A percentile compares a stretch with the other conserved stretches of the same genome.
phyloP scores from a whole-genome alignment of 2,888 invertebrate species.

The Kuschelorhynchus macadamiae region DNA sequence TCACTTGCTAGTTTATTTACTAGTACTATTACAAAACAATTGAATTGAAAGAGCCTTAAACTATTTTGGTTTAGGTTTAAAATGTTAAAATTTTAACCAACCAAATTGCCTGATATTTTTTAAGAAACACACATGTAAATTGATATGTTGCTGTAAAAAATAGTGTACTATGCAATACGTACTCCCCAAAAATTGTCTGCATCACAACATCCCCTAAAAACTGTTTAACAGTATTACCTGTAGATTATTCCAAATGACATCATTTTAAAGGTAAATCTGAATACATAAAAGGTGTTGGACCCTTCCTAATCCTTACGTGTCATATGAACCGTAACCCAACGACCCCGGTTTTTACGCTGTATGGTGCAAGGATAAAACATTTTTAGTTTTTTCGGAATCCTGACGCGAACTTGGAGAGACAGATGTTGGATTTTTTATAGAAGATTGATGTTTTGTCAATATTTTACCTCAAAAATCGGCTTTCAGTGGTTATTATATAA shows the following conservation, averaged over 20 bases:
- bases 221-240: constrained; percentile 35
- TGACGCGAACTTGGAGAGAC: neutral
- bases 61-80: too few species aligned
- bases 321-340: constrained; percentile 16
- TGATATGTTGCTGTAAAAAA: too few species aligned
- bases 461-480: too few species aligned
- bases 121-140: too few species aligned
- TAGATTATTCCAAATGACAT: constrained; percentile 52
- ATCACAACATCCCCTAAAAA: constrained; percentile 1
- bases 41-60: too few species aligned
- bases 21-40: too few species aligned
- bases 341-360: constrained; percentile 12
- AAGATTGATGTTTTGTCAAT: neutral
- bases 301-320: constrained; percentile 22
- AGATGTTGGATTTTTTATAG: constrained; percentile 19
- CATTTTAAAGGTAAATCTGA: constrained; percentile 38
- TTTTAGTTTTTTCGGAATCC: constrained; percentile 28
- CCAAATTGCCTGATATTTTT: too few species aligned
- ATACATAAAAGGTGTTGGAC: constrained; percentile 35
- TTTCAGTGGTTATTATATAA: too few species aligned
- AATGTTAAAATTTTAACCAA: too few species aligned
- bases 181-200: too few species aligned
- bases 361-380: constrained; percentile 11
- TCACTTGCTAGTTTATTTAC: too few species aligned
- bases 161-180: too few species aligned